phyloP scores from a whole-genome alignment of 1,140 invertebrate genomes.

The Tetragonula clypearis region DNA sequence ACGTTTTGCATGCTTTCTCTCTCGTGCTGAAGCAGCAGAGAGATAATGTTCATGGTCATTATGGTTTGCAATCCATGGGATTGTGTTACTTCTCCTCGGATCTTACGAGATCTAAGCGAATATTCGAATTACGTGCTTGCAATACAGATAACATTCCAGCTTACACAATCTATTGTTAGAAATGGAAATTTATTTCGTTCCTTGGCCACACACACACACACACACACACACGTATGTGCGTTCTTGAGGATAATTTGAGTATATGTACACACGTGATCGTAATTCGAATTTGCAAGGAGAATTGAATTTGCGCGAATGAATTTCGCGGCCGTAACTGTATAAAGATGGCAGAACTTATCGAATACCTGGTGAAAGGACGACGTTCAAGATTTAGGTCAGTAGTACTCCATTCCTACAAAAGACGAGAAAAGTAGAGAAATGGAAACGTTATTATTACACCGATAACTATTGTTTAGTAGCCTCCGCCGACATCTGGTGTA shows the following conservation, averaged over 20 bases:
- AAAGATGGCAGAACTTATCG: neutral
- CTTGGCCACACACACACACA: neutral
- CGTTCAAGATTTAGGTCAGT: constrained; percentile 22
- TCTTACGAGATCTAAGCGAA: constrained; percentile 25
- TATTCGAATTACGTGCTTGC: constrained; percentile 20
- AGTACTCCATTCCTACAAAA: constrained; percentile 10
- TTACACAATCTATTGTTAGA: constrained; percentile 18
- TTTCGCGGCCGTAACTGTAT: too few relatives aligned
- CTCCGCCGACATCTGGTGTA: neutral
- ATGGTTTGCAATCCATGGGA: neutral
- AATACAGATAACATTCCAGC: constrained; percentile 4
- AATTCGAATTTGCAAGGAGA: neutral
- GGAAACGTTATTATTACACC: too few relatives aligned
- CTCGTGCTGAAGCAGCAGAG: neutral
- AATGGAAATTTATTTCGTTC: constrained; percentile 17
- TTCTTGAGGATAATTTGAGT: neutral
- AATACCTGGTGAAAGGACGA: constrained; percentile 28
- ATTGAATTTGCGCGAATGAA: neutral
- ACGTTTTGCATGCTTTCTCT: neutral
- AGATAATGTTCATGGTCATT: neutral
- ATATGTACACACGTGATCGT: neutral
- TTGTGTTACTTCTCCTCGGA: constrained; percentile 2
- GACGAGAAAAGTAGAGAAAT: neutral
- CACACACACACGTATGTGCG: neutral
- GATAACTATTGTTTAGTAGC: too few relatives aligned